These are phyloP conservation scores for Sialia sialis DNA, from an alignment of 2,113 vertebrate species.

Conservation along the genomic window DNA sequence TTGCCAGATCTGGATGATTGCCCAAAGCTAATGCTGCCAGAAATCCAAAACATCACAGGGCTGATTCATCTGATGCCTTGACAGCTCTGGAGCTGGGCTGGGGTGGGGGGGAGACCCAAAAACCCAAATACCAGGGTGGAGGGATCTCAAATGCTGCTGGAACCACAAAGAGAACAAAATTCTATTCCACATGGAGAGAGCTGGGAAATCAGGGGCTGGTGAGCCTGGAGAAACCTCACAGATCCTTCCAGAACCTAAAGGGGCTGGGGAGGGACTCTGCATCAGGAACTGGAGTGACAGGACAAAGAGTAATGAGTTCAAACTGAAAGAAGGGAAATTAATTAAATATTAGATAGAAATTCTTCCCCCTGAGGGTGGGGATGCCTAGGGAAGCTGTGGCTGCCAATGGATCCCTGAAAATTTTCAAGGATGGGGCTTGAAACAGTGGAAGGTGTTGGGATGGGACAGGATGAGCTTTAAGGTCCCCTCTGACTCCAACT, in stretches of 20 bases:
- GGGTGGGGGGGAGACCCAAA: neutral
- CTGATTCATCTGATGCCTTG: slow-evolving; percentile 15
- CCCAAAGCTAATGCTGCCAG: neutral
- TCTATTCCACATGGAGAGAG: neutral
- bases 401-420: neutral
- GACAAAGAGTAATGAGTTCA: neutral
- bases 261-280: neutral
- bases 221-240: neutral
- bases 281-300: neutral
- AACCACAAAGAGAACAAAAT: neutral
- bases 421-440: accelerated
- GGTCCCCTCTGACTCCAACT: neutral
- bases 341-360: neutral
- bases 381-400: neutral
- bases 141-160: neutral
- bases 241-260: neutral
- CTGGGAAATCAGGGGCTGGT: neutral
- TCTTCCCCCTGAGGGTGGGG: accelerated
- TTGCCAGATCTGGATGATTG: neutral
- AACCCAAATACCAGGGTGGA: neutral
- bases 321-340: neutral
- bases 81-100: neutral
- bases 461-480: neutral
- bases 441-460: neutral
- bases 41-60: neutral